Conservation (phyloP, 2,888 invertebrate genomes). For the Torymus texanus region DNA sequence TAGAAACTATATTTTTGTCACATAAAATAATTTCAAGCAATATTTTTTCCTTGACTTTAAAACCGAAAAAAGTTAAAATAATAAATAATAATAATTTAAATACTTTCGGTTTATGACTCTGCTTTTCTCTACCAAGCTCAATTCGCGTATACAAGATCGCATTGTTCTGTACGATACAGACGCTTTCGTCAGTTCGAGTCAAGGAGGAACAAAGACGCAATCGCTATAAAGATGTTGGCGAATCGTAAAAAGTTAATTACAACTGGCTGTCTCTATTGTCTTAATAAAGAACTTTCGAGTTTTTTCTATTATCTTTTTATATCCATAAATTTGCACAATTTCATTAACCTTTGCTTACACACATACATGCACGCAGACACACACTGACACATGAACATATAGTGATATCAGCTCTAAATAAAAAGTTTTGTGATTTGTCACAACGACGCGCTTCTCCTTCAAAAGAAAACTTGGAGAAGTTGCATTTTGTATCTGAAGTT, state of each 20-base stretch:
- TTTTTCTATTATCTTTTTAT: conserved; percentile 11
- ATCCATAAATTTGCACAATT: conserved; percentile 28
- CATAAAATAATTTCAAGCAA: no score
- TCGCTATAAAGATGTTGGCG: conserved; percentile 17
- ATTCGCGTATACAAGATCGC: conserved; percentile 4
- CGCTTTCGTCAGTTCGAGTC: conserved; percentile 11
- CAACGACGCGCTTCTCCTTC: conserved; percentile 19
- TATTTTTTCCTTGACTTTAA: no score
- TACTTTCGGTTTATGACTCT: background rate
- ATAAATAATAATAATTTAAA: background rate
- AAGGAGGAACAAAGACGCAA: conserved; percentile 24
- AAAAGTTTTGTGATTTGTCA: conserved; percentile 33
- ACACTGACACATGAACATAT: background rate
- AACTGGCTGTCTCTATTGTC: conserved; percentile 9
- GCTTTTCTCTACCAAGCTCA: background rate
- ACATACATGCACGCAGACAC: background rate
- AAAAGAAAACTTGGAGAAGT: conserved; percentile 12
- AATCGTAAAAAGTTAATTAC: conserved; percentile 40
- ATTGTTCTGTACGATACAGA: background rate
- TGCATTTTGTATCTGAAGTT: conserved; percentile 10
- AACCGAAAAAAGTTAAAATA: background rate
- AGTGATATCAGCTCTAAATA: conserved; percentile 13
- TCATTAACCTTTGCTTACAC: conserved; percentile 3
- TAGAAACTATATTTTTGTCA: no score
- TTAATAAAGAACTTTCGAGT: conserved; percentile 26